Conservation (phyloP, 2,888 invertebrate species). For the Temnothorax unifasciatus region DNA sequence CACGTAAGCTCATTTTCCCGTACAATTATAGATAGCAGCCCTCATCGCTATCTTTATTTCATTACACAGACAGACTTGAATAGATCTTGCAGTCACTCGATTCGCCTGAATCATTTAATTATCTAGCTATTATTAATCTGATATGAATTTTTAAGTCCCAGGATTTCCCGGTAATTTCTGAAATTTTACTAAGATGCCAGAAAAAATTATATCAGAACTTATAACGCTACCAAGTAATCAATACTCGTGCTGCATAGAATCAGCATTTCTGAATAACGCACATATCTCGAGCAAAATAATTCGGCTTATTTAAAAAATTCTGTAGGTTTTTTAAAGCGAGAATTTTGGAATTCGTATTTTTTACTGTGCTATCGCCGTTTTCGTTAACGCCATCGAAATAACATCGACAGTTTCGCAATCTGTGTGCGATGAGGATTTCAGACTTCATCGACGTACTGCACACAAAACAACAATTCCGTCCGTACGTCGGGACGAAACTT, state of each 20-base stretch:
- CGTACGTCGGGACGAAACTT: constrained; percentile 42
- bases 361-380: not conserved
- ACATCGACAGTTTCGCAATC: not conserved
- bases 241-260: not conserved
- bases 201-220: not conserved
- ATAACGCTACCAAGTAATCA: not conserved
- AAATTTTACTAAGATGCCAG: constrained; percentile 11
- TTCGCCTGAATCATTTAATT: not conserved
- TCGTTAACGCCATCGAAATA: not conserved
- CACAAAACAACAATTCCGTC: constrained; percentile 17
- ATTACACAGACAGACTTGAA: not conserved
- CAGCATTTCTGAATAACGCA: not conserved
- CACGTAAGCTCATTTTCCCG: not conserved
- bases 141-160: not conserved
- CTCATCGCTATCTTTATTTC: not conserved
- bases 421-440: not conserved
- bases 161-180: not conserved
- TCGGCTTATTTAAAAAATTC: constrained; percentile 3
- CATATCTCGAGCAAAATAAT: not conserved
- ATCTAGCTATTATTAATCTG: too few species aligned
- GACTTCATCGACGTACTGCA: constrained; percentile 9
- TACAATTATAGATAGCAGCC: not conserved
- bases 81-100: not conserved
- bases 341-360: not conserved
- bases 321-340: not conserved